Percentiles rank a stretch among this genome's conserved stretches.
Conservation (phyloP, 1,140 invertebrate species). For the Hetaerina americana region DNA sequence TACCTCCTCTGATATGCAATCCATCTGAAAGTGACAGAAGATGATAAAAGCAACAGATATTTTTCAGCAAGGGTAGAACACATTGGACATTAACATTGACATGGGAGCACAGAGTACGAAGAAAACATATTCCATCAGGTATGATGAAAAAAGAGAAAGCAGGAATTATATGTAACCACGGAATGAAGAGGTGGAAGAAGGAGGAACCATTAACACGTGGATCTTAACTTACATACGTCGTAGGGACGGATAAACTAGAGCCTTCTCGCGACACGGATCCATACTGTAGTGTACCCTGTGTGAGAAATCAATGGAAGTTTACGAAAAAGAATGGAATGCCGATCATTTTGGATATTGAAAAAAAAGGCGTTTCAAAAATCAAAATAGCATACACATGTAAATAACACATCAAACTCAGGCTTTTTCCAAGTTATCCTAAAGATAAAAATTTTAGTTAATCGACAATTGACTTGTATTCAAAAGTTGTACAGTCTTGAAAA, state of each 20-base stretch:
- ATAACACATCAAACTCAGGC: no score
- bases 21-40: background rate
- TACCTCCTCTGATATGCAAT: background rate
- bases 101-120: background rate
- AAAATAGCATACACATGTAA: no score
- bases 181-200: background rate
- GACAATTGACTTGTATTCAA: no score
- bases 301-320: constrained; percentile 5
- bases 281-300: constrained; percentile 25
- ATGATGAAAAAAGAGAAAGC: background rate
- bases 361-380: no score
- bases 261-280: constrained; percentile 40
- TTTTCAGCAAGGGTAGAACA: background rate
- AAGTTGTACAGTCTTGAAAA: no score
- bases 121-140: background rate
- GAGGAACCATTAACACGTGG: background rate
- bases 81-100: background rate
- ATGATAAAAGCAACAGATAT: background rate
- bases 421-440: no score
- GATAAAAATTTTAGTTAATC: no score
- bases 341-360: no score
- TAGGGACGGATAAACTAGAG: constrained; percentile 61
- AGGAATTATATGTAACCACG: background rate
- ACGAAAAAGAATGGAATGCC: background rate
- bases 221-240: constrained; percentile 40